Evolutionary conservation across 1,140 invertebrate genomes (phyloP).

Genomic region (Drosophila ambigua): DNA sequence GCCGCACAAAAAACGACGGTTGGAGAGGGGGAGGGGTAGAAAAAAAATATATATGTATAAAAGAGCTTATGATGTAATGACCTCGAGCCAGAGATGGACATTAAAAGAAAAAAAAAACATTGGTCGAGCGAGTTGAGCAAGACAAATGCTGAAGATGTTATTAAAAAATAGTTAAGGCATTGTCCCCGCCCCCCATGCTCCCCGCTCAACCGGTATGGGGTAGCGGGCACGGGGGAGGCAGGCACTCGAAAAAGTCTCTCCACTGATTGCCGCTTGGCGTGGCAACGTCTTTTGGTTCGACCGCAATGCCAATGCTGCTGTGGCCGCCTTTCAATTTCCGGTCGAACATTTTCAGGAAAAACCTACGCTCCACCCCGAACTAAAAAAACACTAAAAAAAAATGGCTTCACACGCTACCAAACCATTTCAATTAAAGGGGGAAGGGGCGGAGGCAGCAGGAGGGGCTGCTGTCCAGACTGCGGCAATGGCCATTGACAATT

Average conservation of each 20-base stretch:
- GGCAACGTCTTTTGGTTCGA: constrained; percentile 23
- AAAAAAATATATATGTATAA: constrained; percentile 29
- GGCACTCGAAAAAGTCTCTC: constrained; percentile 3
- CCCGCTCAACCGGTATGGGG: constrained; percentile 5
- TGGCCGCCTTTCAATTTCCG: constrained; percentile 51
- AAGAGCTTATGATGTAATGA: constrained; percentile 82
- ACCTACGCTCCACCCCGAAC: neutral
- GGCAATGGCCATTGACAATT: constrained; percentile 64
- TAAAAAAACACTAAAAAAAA: constrained; percentile 5
- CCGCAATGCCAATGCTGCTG: constrained; percentile 51
- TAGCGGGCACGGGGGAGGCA: neutral
- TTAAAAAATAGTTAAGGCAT: constrained; percentile 78
- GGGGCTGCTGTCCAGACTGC: too few species aligned
- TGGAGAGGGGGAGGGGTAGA: too few species aligned
- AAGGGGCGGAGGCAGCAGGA: neutral
- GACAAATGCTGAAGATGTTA: constrained; percentile 82
- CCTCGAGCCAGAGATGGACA: constrained; percentile 53
- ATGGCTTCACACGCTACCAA: constrained; percentile 62
- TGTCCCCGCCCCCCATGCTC: constrained; percentile 10
- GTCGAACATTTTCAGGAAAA: constrained; percentile 39
- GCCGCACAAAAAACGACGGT: constrained; percentile 39
- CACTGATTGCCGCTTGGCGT: constrained; percentile 52
- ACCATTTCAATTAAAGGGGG: constrained; percentile 47
- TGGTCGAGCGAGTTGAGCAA: constrained; percentile 69
- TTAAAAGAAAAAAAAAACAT: constrained; percentile 35